phyloP scores from a whole-genome alignment of 1,140 invertebrate genomes.

The Piezodorus guildinii region DNA sequence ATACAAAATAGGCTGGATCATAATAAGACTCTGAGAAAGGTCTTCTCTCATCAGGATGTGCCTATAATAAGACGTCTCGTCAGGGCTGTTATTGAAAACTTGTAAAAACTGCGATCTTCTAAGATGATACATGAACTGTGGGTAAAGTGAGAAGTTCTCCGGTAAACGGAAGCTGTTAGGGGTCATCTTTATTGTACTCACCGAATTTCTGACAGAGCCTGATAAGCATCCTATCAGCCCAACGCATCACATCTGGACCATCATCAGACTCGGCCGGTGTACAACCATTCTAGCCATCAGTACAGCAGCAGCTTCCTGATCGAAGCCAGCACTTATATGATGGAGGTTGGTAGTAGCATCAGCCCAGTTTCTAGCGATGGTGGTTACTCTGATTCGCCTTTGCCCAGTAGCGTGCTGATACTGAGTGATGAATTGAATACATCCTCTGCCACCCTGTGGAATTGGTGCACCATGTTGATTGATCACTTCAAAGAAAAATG shows the following conservation, averaged over 20 bases:
- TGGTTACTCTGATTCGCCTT: slow-evolving; percentile 88
- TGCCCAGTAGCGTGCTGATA: slow-evolving; percentile 98
- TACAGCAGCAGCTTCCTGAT: slow-evolving; percentile 94
- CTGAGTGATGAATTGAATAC: slow-evolving; percentile 96
- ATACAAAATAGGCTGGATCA: slow-evolving; percentile 99
- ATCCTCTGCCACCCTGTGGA: slow-evolving; percentile 89
- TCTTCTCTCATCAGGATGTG: slow-evolving; percentile 97
- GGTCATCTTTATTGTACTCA: slow-evolving; percentile 95
- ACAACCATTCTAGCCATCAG: slow-evolving; percentile 94
- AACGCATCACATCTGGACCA: slow-evolving; percentile 90
- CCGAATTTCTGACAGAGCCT: slow-evolving; percentile 98
- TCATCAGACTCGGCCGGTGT: slow-evolving; percentile 93
- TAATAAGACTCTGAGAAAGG: slow-evolving; percentile 92
- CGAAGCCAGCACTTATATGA: slow-evolving; percentile 84
- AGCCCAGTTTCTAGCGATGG: slow-evolving; percentile 87
- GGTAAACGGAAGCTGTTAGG: slow-evolving; percentile 88
- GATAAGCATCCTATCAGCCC: slow-evolving; percentile 97
- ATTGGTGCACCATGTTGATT: slow-evolving; percentile 92
- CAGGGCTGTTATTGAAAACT: slow-evolving; percentile 99
- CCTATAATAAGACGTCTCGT: slow-evolving; percentile 98
- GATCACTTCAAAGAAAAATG: slow-evolving; percentile 94
- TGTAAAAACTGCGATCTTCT: slow-evolving; percentile 97
- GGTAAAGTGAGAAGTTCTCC: slow-evolving; percentile 96
- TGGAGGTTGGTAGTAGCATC: slow-evolving; percentile 67
- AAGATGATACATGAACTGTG: slow-evolving; percentile 99